Base-by-base conservation (phyloP, 2,888 invertebrate genomes). In the Cecidostiba fungosa region DNA sequence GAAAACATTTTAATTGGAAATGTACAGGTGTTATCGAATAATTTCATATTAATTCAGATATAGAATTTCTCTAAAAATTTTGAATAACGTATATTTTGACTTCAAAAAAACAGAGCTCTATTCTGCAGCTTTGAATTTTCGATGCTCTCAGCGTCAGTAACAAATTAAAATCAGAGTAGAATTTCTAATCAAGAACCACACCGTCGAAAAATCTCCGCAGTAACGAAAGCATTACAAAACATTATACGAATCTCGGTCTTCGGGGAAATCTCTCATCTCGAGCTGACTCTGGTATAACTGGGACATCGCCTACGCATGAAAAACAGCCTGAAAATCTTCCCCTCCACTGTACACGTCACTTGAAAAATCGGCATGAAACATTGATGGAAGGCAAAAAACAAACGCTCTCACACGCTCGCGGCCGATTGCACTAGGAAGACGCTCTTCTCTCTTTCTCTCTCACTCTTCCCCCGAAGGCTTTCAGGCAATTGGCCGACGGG, bases 401-500 rank as follows among this genome's bases (percentile, higher is more conserved):
- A 50, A 50, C 26, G 47, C 14, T 29, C 47, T 23, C 50, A 32
- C 32, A n/a, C 19, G 39, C 32, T 66, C 29, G 26, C 3, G 32
- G n/a, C 39, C 39, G n/a, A 26, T 39, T 72, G 72, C 72, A 43
- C 43, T n/a, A 12, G n/a, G 43, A 23, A 74, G 66, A 54, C 66
- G 14, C 59, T 66, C 62, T 50, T n/a, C 50, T n/a, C 59, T 26
- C 43, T 32, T n/a, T n/a, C 32, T 26, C 43, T 32, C 50, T 5
- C 50, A 3, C 77, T 36, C 6, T 59, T 47, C 23, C 77, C 29
- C 23, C 4, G 43, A 23, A 78, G 62, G 80, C 80, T 80, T 83
- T 83, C 76, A 86, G 47, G 70, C 77, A 87, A 87, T 87, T 86
- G 87, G 76, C 14, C 69, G 54, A 69, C 47, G 76, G 29, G 39